Base-by-base conservation (phyloP, 2,797 vertebrate genomes). In the Chrosomus eos region DNA sequence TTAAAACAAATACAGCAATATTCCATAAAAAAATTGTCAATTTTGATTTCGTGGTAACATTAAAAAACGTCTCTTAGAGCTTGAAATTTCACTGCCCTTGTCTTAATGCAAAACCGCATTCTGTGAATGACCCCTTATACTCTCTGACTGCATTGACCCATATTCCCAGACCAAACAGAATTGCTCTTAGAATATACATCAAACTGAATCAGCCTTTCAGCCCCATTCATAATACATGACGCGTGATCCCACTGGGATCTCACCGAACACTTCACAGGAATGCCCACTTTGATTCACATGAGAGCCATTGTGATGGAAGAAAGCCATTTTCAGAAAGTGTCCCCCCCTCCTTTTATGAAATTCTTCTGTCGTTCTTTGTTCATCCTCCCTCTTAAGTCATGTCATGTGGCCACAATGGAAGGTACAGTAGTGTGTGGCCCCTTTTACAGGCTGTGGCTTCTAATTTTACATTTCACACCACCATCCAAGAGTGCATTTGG, bases 191-290 rank as follows among this genome's bases (percentile, higher is more conserved):
- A 28, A 79, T 71, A 78, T 84, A 79, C 83, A 84, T 71, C 82
- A 76, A 74, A 85, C 53, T 70, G 79, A 81, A 83, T 86, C 66
- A 77, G 73, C 40, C 43, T 55, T 79, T 86, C 73, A 71, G 53
- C 40, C 55, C 55, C 80, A 83, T 80, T 64, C 58, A 86, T 86
- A 78, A 83, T 84, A 68, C 51, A 86, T 86, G 73, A 70, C 11
- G 16, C 43, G 6, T 64, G 55, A 72, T 38, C 68, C 83, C 66
- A 51, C 66, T 28, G 48, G 74, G 67, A n/a, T 64, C 62, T 21
- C 66, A 58, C 51, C 5, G 64, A 78, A 76, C 73, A 68, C 36
- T 58, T 77, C 36, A 58, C 62, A n/a, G 48, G 64, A 82, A 62
- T 62, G 83, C 7, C 64, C 18, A 33, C 51, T 79, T n/a, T 64